A percentile compares a stretch with the other conserved stretches of the same genome.
These are phyloP conservation scores for Chromoteleia sp. DNA, from an alignment of 2,888 invertebrate genomes.

Conservation along the genomic window DNA sequence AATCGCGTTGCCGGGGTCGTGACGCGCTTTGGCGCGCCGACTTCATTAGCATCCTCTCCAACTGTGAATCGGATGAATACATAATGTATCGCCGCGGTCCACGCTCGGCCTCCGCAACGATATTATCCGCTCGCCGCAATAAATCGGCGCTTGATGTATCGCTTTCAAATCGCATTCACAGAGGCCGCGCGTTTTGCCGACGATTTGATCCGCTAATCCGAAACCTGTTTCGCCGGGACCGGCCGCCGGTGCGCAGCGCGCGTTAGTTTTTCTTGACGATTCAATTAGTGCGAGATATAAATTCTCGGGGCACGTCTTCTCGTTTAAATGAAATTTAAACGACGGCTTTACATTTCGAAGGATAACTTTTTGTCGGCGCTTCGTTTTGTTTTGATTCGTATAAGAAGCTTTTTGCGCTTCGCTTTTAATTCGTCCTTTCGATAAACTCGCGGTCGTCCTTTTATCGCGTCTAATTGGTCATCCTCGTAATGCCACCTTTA, in stretches of 20 bases:
- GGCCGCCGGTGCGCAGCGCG: slow-evolving; percentile 20
- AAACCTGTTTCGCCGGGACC: slow-evolving; percentile 60
- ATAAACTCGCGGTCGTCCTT: too few relatives aligned
- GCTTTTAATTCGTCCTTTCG: too few relatives aligned
- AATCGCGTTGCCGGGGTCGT: slow-evolving; percentile 47
- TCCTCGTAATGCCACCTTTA: too few relatives aligned
- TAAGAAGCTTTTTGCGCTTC: too few relatives aligned
- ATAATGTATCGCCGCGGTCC: slow-evolving; percentile 45
- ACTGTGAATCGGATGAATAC: slow-evolving; percentile 69
- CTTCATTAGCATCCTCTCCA: slow-evolving; percentile 69
- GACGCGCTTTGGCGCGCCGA: slow-evolving; percentile 65
- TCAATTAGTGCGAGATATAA: slow-evolving; percentile 58
- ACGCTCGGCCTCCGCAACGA: slow-evolving; percentile 52
- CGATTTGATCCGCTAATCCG: slow-evolving; percentile 68
- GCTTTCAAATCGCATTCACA: slow-evolving; percentile 67
- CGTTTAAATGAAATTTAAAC: too few relatives aligned
- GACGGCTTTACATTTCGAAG: too few relatives aligned
- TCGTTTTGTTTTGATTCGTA: too few relatives aligned
- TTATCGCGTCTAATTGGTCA: too few relatives aligned
- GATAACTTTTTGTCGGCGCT: too few relatives aligned
- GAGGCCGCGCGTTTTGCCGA: slow-evolving; percentile 64
- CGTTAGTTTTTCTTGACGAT: slow-evolving; percentile 70
- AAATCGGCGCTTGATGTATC: slow-evolving; percentile 68
- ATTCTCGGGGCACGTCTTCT: slow-evolving; percentile 13
- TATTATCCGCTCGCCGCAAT: slow-evolving; percentile 64